These are phyloP conservation scores for Laticauda laticaudata DNA, from an alignment of 2,113 vertebrate genomes.

Conservation along the genomic window DNA sequence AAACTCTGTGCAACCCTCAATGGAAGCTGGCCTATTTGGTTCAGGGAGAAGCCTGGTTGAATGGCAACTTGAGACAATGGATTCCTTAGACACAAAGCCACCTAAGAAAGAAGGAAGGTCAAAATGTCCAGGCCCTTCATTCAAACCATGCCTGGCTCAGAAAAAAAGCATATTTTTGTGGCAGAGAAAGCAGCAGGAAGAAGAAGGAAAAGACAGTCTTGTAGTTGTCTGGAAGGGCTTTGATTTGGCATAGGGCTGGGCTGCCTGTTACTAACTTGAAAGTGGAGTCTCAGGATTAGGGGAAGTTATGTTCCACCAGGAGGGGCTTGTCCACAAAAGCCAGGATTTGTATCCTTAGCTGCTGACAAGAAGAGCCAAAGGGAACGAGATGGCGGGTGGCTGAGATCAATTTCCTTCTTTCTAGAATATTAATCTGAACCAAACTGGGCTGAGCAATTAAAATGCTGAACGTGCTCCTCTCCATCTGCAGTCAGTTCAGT, in stretches of 20 bases:
- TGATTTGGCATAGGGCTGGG: too few species aligned
- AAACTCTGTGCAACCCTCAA: background rate
- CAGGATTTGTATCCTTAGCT: background rate
- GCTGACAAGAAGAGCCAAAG: accelerated
- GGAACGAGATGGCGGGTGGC: background rate
- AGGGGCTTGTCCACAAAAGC: background rate
- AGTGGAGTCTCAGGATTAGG: background rate
- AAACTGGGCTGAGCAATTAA: conserved; percentile 71
- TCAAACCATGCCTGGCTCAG: background rate
- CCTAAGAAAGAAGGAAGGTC: background rate
- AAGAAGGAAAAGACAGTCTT: background rate
- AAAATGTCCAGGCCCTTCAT: background rate
- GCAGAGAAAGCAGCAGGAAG: background rate
- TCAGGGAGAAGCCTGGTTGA: background rate
- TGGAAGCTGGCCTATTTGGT: background rate
- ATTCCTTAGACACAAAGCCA: background rate
- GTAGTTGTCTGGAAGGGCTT: background rate
- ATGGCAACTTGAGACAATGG: background rate
- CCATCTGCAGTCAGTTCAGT: conserved; percentile 59
- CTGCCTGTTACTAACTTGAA: background rate
- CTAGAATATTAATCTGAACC: conserved; percentile 63
- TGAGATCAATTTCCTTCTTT: conserved; percentile 41
- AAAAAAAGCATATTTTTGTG: background rate
- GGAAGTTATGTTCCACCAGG: background rate
- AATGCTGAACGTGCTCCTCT: conserved; percentile 60